Evolutionary conservation across 53 echinoderm and acorn worm genomes (phyloP).

Genomic region (Hippasteria phrygiana): DNA sequence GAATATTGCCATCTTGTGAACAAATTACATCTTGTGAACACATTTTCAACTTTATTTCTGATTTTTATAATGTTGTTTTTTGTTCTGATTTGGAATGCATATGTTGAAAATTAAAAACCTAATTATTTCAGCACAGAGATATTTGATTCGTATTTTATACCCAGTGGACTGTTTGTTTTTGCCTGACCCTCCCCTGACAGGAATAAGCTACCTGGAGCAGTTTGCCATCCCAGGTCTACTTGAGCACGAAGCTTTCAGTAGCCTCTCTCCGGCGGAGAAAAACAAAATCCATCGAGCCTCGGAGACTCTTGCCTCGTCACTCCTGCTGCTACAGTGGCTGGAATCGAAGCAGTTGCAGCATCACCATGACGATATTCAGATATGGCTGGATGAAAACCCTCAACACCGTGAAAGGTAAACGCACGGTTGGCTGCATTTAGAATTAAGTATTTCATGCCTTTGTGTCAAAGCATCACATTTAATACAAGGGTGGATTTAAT

Average conservation of each 20-base stretch:
- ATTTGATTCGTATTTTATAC: too few relatives aligned
- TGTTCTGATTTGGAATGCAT: too few relatives aligned
- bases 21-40: too few relatives aligned
- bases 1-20: too few relatives aligned
- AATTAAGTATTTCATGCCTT: too few relatives aligned
- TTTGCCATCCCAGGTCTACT: constrained; percentile 39
- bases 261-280: not conserved
- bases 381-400: constrained; percentile 10
- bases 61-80: too few relatives aligned
- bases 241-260: constrained; percentile 34
- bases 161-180: not conserved
- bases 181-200: not conserved
- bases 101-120: too few relatives aligned
- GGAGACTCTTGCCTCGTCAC: constrained; percentile 30
- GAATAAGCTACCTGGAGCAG: constrained; percentile 48
- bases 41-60: too few relatives aligned
- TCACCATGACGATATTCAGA: constrained; percentile 26
- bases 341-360: constrained; percentile 26
- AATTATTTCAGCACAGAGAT: too few relatives aligned
- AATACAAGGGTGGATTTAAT: too few relatives aligned
- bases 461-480: too few relatives aligned
- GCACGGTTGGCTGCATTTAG: not conserved
- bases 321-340: constrained; percentile 53
- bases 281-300: constrained; percentile 14
- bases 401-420: not conserved